Base-by-base conservation (phyloP, 2,888 invertebrate species). In the Xestia ashworthii region DNA sequence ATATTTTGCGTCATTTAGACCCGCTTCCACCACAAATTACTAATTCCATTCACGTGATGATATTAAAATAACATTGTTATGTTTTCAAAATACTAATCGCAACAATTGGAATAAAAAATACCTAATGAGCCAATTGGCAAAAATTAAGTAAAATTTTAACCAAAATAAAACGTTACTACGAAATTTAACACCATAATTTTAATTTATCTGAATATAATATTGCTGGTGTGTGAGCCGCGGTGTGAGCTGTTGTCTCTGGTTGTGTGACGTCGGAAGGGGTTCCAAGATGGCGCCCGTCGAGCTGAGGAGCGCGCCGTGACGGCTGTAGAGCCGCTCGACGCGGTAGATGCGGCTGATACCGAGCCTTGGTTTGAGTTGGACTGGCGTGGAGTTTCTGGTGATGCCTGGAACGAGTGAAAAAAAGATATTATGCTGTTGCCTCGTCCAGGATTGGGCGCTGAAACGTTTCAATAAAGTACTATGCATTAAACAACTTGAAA, bases 231-330 rank as follows among this genome's bases (percentile, higher is more conserved):
- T 41, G 97, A 95, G 73, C 93, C 92, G 82, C 93, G 90, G 58
- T 94, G 92, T 12, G 94, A 97, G 91, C 97, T 97, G 89, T 97
- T 97, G 73, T 97, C 97, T 2, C 97, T 90, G 1, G 96, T 92
- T 5, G 97, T 96, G 85, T 98, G 97, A 70, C 98, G 96, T 81
- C 98, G 97, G 95, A 98, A 98, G 0, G 98, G 98, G 92, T 98
- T 98, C 98, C 98, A 98, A 55, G 97, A 96, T 5, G 97, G 97
- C 78, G 97, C 95, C 5, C 97, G 94, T 4, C 96, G 93, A 0
- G 97, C 95, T 0, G 97, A 95, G 1, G 91, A 96, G 85, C 94
- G 90, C 16, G 94, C 94, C 0, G 94, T 94, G 78, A 91, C 92
- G 3, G 93, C 95, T 0, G 93, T 94, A 72, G 95, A 95, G 46